These are phyloP conservation scores for Craseonycteris thonglongyai DNA, from an alignment of 2,113 vertebrate species.

Conservation along the genomic window DNA sequence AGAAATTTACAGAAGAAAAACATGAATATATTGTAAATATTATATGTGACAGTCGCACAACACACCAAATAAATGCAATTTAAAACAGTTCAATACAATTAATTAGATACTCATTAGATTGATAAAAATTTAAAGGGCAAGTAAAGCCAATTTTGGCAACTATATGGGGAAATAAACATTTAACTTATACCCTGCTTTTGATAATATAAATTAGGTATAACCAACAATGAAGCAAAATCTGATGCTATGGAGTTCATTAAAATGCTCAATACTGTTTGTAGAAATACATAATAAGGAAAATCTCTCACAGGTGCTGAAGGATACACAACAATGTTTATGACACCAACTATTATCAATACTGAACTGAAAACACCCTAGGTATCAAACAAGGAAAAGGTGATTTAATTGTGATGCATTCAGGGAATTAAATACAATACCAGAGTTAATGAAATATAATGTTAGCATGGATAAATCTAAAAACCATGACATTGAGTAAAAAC, in stretches of 20 bases:
- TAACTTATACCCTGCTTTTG: not conserved
- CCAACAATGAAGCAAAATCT: not conserved
- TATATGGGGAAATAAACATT: not conserved
- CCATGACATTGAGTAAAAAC: not conserved
- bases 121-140: not conserved
- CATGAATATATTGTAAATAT: not conserved
- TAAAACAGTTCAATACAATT: not conserved
- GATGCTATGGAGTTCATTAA: not conserved
- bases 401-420: not conserved
- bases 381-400: not conserved
- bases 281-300: not conserved
- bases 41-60: not conserved
- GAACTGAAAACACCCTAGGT: not conserved
- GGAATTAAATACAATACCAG: not conserved
- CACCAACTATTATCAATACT: not conserved
- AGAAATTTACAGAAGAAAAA: not conserved
- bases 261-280: not conserved
- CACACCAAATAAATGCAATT: not conserved
- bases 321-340: not conserved
- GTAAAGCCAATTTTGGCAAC: not conserved
- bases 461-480: not conserved
- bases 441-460: not conserved
- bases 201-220: not conserved
- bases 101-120: not conserved
- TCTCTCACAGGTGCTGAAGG: not conserved